Evolutionary conservation across 2,888 invertebrate species (phyloP).

Genomic region (Cryptus armator): DNA sequence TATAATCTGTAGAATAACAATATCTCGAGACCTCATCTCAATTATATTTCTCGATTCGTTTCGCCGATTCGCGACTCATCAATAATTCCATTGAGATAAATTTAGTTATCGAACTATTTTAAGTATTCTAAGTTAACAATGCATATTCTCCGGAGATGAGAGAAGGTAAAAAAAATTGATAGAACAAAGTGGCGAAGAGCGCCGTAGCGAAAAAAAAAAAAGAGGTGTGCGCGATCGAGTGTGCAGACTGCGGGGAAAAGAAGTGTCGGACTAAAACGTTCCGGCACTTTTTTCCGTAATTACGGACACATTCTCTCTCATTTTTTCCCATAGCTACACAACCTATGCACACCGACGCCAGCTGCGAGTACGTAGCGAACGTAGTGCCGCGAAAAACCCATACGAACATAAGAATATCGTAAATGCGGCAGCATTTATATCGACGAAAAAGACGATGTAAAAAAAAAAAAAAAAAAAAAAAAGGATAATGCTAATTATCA

Average conservation of each 20-base stretch:
- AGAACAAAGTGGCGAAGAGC: neutral
- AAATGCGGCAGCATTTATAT: neutral
- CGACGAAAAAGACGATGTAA: slow-evolving; percentile 3
- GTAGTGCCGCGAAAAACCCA: neutral
- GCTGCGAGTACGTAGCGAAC: neutral
- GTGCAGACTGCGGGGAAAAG: slow-evolving; percentile 11
- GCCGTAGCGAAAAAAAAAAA: neutral
- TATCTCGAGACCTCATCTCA: neutral
- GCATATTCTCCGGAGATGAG: neutral
- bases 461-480: neutral
- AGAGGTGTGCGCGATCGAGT: slow-evolving; percentile 7
- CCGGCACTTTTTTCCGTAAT: slow-evolving; percentile 16
- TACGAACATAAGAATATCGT: neutral
- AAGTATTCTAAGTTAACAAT: neutral
- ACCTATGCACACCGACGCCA: neutral
- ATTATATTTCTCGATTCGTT: neutral
- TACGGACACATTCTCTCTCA: neutral
- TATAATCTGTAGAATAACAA: neutral
- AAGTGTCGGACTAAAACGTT: slow-evolving; percentile 15
- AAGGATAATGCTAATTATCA: neutral
- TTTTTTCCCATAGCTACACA: neutral
- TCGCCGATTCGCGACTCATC: neutral
- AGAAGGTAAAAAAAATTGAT: neutral
- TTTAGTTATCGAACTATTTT: slow-evolving; percentile 2
- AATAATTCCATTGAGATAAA: neutral